Evolutionary conservation across 2,797 vertebrate genomes (phyloP).

Genomic region (Trachurus trachurus): DNA sequence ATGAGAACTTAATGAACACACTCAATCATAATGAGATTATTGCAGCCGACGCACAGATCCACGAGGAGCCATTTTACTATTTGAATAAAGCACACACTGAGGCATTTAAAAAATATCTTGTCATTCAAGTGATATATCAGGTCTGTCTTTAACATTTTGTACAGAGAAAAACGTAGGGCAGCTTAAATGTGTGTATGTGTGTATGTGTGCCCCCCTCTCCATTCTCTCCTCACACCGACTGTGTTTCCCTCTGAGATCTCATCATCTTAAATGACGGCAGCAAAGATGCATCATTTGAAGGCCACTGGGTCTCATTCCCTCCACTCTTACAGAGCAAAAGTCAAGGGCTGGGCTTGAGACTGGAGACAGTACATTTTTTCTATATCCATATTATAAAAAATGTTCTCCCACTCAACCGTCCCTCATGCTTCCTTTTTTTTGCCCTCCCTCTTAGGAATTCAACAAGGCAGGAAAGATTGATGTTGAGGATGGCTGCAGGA

Average conservation of each 20-base stretch:
- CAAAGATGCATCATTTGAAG: conserved; percentile 47
- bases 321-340: conserved; percentile 28
- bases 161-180: conserved; percentile 8
- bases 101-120: conserved; percentile 39
- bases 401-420: conserved; percentile 4
- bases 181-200: conserved; percentile 7
- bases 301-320: conserved; percentile 37
- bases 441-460: conserved; percentile 49
- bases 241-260: neutral
- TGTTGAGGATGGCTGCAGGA: conserved; percentile 45
- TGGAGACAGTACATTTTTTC: conserved; percentile 29
- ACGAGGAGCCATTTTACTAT: conserved; percentile 49
- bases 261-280: conserved; percentile 17
- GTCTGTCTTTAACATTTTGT: conserved; percentile 49
- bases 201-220: neutral
- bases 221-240: conserved; percentile 16
- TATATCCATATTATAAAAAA: conserved; percentile 49
- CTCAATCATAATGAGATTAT: conserved; percentile 65
- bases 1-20: conserved; percentile 76
- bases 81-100: conserved; percentile 47
- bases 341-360: neutral
- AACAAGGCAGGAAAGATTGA: conserved; percentile 60
- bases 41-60: conserved; percentile 42
- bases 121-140: conserved; percentile 51
- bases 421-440: conserved; percentile 15